phyloP scores from a whole-genome alignment of 1,140 invertebrate genomes.

The Caenorhabditis tropicalis region DNA sequence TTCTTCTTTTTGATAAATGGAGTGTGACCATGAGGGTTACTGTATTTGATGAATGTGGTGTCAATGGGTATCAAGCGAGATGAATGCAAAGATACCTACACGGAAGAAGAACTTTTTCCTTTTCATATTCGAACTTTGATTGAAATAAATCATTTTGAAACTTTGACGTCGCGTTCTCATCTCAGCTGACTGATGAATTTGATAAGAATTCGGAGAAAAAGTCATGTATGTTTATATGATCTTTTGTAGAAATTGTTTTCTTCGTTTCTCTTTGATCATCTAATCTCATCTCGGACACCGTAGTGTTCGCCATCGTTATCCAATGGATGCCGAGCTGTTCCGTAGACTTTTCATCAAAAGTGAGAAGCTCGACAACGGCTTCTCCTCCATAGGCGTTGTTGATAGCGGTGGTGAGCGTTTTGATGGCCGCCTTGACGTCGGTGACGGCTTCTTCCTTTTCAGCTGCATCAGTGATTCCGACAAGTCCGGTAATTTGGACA shows the following conservation, averaged over 20 bases:
- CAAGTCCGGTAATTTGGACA: slow-evolving; percentile 37
- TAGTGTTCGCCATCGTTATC: too few species aligned
- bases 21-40: not conserved
- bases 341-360: too few species aligned
- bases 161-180: not conserved
- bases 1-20: not conserved
- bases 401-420: slow-evolving; percentile 1
- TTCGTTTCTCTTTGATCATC: too few species aligned
- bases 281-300: too few species aligned
- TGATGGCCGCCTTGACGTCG: slow-evolving; percentile 10
- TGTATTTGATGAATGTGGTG: not conserved
- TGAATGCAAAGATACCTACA: not conserved
- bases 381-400: slow-evolving; percentile 36
- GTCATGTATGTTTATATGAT: not conserved
- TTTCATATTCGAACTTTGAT: not conserved
- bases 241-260: not conserved
- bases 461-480: not conserved
- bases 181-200: not conserved
- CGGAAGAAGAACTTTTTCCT: not conserved
- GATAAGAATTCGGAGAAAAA: not conserved
- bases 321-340: too few species aligned
- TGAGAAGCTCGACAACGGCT: slow-evolving; percentile 32
- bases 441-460: not conserved
- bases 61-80: not conserved
- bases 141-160: not conserved